phyloP scores from a whole-genome alignment of 2,888 invertebrate genomes.

The Rhogogaster chlorosoma region DNA sequence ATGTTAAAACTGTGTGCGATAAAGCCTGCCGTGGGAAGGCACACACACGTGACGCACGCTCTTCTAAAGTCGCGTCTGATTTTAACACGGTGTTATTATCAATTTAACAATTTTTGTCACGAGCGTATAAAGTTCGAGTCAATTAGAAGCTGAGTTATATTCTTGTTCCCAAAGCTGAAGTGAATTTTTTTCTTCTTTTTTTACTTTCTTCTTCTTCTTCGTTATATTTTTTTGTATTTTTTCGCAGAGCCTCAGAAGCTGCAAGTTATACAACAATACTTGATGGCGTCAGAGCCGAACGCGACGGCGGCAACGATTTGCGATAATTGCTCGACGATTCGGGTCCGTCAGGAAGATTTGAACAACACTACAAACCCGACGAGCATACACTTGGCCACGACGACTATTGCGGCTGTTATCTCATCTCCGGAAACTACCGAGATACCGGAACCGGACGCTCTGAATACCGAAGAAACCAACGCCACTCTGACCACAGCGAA shows the following conservation, averaged over 20 bases:
- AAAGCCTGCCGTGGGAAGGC: constrained; percentile 1
- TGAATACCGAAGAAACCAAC: not conserved
- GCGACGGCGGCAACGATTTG: constrained; percentile 52
- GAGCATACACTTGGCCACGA: constrained; percentile 46
- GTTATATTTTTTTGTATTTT: not conserved
- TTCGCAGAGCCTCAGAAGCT: constrained; percentile 74
- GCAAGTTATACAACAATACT: constrained; percentile 74
- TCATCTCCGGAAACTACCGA: constrained; percentile 38
- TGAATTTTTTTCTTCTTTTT: not conserved
- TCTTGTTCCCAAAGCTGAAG: not conserved
- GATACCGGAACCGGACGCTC: constrained; percentile 8
- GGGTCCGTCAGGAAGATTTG: constrained; percentile 22
- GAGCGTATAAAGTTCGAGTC: not conserved
- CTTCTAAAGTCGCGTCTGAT: not conserved
- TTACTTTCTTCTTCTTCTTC: too few species aligned
- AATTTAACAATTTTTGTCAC: not conserved
- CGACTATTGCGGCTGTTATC: not conserved
- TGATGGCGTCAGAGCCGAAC: constrained; percentile 69
- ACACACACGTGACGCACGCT: not conserved
- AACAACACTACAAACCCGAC: constrained; percentile 39
- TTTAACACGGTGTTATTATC: not conserved
- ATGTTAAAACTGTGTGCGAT: not conserved
- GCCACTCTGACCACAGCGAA: constrained; percentile 39
- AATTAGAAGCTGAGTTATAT: not conserved
- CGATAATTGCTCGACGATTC: constrained; percentile 28